Evolutionary conservation across 2,113 vertebrate genomes (phyloP), one percentile per base, ranked within the genome.

Genomic region (Pseudorasbora parva): DNA sequence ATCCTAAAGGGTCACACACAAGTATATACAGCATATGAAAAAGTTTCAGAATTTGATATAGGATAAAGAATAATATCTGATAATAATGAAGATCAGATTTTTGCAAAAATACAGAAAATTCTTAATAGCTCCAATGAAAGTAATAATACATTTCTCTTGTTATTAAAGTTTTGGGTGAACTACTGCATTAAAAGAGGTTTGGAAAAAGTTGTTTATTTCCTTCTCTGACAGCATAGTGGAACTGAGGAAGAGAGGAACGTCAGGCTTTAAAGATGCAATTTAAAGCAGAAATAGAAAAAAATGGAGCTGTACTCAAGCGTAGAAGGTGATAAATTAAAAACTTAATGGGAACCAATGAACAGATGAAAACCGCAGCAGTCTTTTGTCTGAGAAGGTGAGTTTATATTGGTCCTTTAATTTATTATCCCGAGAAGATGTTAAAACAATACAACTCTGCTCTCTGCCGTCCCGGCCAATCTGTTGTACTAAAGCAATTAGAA

Each of bases 251-350:
- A 78, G 41, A 78, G 60, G n/a, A 76, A 68, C 49, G 74, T 62
- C 79, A 77, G 51, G 27, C 78, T 57, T 3, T 64, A 66, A 33
- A 54, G 15, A 51, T 54, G 33, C 78, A 69, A 72, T 82, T 81
- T 83, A 71, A 84, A 87, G 0, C 21, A 64, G 27, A 8, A 12
- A 11, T 27, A 21, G 84, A 89, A 75, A 5, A 84, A 69, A 69
- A 87, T 49, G 64, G 41, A 83, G 56, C 86, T 33, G 69, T 86
- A 89, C 75, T 75, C 3, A 23, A 86, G 87, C 83, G 85, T 81
- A 73, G 14, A 87, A 82, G 83, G 33, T 84, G 84, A 87, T 82
- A 88, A 87, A 91, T 90, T 57, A 83, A 78, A 25, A 64, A 27
- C 73, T 83, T 90, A 87, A 89, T 81, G 79, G 77, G 56, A 84